Evolutionary conservation across 1,140 invertebrate species (phyloP).

Genomic region (Tachypleus tridentatus): DNA sequence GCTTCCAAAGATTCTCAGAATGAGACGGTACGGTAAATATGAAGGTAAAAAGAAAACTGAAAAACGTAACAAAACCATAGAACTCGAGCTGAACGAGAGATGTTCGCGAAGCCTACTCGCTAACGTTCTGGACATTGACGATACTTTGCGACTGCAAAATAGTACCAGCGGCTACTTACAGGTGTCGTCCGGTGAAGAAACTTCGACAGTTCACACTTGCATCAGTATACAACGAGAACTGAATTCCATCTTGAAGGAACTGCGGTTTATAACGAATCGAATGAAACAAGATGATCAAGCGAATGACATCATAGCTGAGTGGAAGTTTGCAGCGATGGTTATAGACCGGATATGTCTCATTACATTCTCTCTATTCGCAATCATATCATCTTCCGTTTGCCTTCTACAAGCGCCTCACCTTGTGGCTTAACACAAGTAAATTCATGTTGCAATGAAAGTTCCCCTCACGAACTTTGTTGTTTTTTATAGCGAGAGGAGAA

Average conservation of each 20-base stretch:
- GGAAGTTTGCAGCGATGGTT: constrained; percentile 99
- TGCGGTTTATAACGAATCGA: constrained; percentile 83
- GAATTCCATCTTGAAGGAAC: constrained; percentile 84
- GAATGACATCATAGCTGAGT: constrained; percentile 81
- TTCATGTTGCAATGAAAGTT: too few relatives aligned
- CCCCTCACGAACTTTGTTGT: too few relatives aligned
- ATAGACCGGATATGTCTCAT: constrained; percentile 97
- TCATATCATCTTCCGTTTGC: constrained; percentile 91
- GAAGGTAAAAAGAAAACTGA: constrained; percentile 69
- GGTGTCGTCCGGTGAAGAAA: constrained; percentile 38
- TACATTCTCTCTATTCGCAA: constrained; percentile 94
- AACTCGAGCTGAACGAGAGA: constrained; percentile 79
- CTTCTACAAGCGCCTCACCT: constrained; percentile 90
- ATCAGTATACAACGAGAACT: constrained; percentile 72
- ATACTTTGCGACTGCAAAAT: constrained; percentile 64
- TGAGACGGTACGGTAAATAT: constrained; percentile 86
- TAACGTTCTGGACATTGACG: constrained; percentile 91
- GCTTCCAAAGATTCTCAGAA: constrained; percentile 88
- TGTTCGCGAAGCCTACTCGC: constrained; percentile 86
- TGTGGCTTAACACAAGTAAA: constrained; percentile 51
- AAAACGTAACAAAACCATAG: constrained; percentile 45
- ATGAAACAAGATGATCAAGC: constrained; percentile 78
- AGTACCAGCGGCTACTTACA: constrained; percentile 43
- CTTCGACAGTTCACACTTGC: constrained; percentile 38
- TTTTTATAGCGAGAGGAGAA: too few relatives aligned